These are phyloP conservation scores for Symphodus melops DNA, from an alignment of 2,113 vertebrate species.

Conservation along the genomic window DNA sequence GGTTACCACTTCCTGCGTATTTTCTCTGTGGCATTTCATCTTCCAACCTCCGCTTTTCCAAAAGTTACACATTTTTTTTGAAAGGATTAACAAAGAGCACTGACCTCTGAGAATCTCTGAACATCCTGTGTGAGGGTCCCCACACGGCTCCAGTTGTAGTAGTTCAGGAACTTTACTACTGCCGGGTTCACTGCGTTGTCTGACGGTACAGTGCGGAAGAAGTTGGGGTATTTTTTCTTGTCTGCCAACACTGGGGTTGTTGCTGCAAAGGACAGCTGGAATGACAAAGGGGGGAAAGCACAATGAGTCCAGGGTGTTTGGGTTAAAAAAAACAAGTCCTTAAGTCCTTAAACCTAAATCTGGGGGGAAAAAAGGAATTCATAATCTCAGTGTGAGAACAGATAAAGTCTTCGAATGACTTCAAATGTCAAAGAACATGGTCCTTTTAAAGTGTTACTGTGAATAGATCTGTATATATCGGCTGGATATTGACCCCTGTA, in stretches of 20 bases:
- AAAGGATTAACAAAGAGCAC: slow-evolving; percentile 15
- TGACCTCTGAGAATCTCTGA: slow-evolving; percentile 98
- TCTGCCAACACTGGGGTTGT: slow-evolving; percentile 97
- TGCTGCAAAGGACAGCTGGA: slow-evolving; percentile 96
- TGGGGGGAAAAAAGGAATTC: slow-evolving; percentile 4
- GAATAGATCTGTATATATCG: slow-evolving; percentile 47
- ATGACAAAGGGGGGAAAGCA: slow-evolving; percentile 54
- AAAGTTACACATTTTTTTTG: no score
- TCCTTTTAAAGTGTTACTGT: slow-evolving; percentile 41
- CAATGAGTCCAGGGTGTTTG: background rate
- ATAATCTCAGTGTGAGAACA: slow-evolving; percentile 2
- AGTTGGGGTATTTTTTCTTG: slow-evolving; percentile 99
- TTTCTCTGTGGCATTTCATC: no score
- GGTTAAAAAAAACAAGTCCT: background rate
- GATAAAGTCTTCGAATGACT: slow-evolving; percentile 51
- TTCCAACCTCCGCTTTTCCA: no score
- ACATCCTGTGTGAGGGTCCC: slow-evolving; percentile 98
- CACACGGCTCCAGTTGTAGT: slow-evolving; percentile 95
- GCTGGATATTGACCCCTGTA: slow-evolving; percentile 35
- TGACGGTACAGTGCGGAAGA: slow-evolving; percentile 98
- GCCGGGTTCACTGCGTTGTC: slow-evolving; percentile 99
- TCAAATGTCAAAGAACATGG: slow-evolving; percentile 59
- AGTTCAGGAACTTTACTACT: slow-evolving; percentile 94
- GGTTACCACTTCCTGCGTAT: no score
- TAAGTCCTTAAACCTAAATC: no score